Base-by-base conservation (phyloP, 2,797 vertebrate genomes). In the Threskiornis aethiopicus region DNA sequence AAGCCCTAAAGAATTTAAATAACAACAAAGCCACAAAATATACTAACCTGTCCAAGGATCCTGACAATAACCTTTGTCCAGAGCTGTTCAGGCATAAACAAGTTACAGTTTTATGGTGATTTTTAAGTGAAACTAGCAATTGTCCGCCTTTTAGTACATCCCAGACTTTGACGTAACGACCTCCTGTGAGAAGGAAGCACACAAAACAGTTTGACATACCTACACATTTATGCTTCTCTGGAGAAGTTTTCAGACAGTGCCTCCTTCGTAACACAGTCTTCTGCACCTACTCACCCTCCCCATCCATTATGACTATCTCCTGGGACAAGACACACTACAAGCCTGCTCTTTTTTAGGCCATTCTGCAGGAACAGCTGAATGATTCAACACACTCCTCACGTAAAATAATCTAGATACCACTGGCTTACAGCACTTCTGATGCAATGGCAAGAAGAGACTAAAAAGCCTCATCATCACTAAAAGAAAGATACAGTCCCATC, bases 31-130 rank as follows among this genome's bases (percentile, higher is more conserved):
- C 4, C 39, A 70, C 37, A 51, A 88, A 72, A 96, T 79, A 70
- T 20, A 96, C 97, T 29, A 88, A 99, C 99, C 99, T 99, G 98
- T 99, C 99, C 90, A 99, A 94, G 33, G 99, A 99, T 41, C 98
- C 99, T 22, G 99, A 99, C 67, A 99, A 97, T 49, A 99, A 97
- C 84, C 99, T 99, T 96, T 99, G 98, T 44, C 99, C 99, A 10
- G 98, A 99, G 95, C 98, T 98, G 97, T 98, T 99, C 85, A 99
- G 98, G 97, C 98, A 99, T 70, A 99, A 98, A 92, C 98, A 98
- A 2, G 99, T 99, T 84, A 99, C 99, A 1, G 99, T 99, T 98
- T 99, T 99, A 97, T 99, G 99, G 93, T 99, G 99, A 97, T 99
- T 99, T 98, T 98, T 99, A 95, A 99, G 97, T 29, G 99, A 99